Evolutionary conservation across 2,113 vertebrate species (phyloP).

Genomic region (Rhabdomys dilectus): DNA sequence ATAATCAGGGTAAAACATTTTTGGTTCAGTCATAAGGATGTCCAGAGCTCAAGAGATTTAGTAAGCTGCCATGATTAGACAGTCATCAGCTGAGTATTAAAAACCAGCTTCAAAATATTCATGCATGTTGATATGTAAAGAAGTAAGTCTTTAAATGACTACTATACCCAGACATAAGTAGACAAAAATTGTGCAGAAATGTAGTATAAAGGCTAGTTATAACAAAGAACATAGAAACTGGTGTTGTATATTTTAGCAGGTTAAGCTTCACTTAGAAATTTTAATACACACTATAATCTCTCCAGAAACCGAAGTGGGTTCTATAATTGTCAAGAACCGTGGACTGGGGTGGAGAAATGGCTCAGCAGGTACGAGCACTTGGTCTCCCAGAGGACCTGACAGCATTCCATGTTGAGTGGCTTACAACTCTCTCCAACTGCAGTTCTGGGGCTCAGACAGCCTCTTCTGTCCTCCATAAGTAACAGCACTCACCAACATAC

Average conservation of each 20-base stretch:
- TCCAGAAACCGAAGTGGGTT: background rate
- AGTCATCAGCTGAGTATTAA: background rate
- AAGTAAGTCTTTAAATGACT: constrained; percentile 10
- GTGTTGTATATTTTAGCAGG: constrained; percentile 10
- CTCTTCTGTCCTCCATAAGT: background rate
- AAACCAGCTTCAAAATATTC: constrained; percentile 45
- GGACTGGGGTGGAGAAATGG: background rate
- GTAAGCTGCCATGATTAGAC: background rate
- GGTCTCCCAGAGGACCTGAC: background rate
- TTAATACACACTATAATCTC: background rate
- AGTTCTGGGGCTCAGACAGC: background rate
- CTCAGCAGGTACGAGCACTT: background rate
- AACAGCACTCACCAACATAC: background rate
- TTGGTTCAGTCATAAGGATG: background rate
- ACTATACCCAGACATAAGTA: background rate
- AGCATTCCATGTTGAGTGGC: background rate
- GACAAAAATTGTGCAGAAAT: background rate
- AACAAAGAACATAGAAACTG: background rate
- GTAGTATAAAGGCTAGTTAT: background rate
- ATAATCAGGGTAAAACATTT: background rate
- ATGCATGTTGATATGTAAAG: constrained; percentile 23
- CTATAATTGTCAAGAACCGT: background rate
- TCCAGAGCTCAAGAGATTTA: background rate
- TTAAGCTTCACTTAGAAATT: constrained; percentile 29
- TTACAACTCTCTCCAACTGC: background rate